Evolutionary conservation across 2,113 vertebrate genomes (phyloP), one percentile per base, ranked within the genome.

Genomic region (Ciconia boyciana): DNA sequence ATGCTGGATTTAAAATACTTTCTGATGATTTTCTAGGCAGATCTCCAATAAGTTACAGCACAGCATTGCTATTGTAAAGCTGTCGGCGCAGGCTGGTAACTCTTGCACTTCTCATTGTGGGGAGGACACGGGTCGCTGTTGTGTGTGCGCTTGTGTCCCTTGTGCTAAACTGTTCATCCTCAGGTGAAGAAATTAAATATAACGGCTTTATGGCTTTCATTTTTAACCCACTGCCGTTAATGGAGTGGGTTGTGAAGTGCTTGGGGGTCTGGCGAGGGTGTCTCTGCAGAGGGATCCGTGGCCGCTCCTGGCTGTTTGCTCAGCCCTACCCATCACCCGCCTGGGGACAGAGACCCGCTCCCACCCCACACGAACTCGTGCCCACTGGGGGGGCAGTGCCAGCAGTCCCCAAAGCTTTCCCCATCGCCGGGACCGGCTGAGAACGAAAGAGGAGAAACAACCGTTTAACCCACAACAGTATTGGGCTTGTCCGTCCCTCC

Each of bases 21-120:
- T 90, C 97, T 96, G 97, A 85, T 97, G 97, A 71, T 98, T 97
- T 97, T 97, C 95, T 97, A 96, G 97, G 98, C 97, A 96, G 93
- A 54, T 89, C 96, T 98, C 98, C 97, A 98, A 1, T 41, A 15
- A 55, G 91, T 89, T 93, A 54, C 89, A 93, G 95, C 93, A 92
- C 96, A 95, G 93, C 88, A 11, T 43, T 46, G 90, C 95, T 88
- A 36, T 78, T 96, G 95, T 79, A 4, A 88, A 80, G 95, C 31
- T 0, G 20, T 25, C 3, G 2, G 96, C 7, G 7, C 41, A 10
- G 88, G 69, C 86, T 68, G 90, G 85, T 43, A 71, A 61, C 81
- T 46, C 58, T 19, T 29, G 76, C 55, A 2, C 84, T 58, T 75
- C 71, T 54, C 4, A 2, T 6, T 36, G 46, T 2, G 55, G 62